Conservation (phyloP, 2,113 vertebrate species). For the Noctilio leporinus region DNA sequence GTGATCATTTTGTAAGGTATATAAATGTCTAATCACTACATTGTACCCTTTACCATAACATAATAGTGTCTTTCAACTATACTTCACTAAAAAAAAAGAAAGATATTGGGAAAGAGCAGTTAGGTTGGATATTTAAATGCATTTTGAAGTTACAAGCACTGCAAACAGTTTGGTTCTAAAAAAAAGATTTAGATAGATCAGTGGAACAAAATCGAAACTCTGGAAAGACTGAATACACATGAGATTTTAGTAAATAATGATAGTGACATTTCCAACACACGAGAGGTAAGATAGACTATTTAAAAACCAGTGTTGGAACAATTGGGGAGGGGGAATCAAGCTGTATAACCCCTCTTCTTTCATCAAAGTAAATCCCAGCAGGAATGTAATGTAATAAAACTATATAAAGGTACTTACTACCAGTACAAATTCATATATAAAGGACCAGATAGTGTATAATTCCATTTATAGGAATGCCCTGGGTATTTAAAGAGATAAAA, state of each 20-base stretch:
- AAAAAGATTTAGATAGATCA: not conserved
- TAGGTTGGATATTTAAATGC: not conserved
- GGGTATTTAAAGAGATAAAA: not conserved
- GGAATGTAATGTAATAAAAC: not conserved
- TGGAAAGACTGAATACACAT: not conserved
- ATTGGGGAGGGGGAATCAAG: not conserved
- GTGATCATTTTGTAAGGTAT: not conserved
- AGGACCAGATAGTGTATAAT: not conserved
- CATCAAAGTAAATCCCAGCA: conserved; percentile 22
- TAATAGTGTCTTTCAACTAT: not conserved
- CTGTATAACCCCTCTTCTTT: not conserved
- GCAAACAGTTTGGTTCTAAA: not conserved
- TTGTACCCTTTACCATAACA: not conserved
- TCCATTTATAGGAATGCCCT: not conserved
- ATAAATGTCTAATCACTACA: not conserved
- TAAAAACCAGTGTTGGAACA: not conserved
- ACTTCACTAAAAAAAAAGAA: not conserved
- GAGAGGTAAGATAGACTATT: not conserved
- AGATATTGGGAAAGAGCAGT: not conserved
- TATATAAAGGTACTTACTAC: not conserved
- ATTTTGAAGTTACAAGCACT: not conserved
- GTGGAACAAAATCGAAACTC: conserved; percentile 12
- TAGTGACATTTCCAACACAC: not conserved
- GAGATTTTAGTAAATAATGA: not conserved
- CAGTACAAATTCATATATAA: not conserved